phyloP scores from a whole-genome alignment of 1,140 invertebrate species.

The Acromyrmex charruanus region DNA sequence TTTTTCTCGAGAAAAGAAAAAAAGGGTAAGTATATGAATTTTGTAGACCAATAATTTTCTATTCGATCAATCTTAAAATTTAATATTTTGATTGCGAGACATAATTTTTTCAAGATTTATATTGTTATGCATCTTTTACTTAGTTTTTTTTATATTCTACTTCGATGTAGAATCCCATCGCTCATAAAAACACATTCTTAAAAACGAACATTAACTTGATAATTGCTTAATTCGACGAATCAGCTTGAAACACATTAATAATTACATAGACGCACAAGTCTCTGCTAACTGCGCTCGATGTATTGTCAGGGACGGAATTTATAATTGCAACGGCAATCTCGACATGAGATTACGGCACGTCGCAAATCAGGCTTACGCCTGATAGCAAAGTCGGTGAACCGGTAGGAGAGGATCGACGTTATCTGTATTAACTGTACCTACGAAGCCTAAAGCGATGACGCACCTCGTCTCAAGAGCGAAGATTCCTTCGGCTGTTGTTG shows the following conservation, averaged over 20 bases:
- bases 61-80: background rate
- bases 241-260: constrained; percentile 34
- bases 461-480: constrained; percentile 16
- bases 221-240: constrained; percentile 1
- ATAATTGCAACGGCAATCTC: constrained; percentile 49
- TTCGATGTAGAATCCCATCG: background rate
- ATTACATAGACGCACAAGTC: background rate
- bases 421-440: constrained; percentile 36
- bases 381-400: constrained; percentile 8
- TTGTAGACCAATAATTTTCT: background rate
- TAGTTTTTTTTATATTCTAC: background rate
- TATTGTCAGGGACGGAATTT: constrained; percentile 39
- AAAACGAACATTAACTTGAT: background rate
- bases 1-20: background rate
- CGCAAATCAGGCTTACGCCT: constrained; percentile 47
- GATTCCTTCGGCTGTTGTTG: constrained; percentile 43
- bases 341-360: constrained; percentile 41
- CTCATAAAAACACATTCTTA: background rate
- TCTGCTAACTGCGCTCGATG: constrained; percentile 21
- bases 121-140: background rate
- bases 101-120: background rate
- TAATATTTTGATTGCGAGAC: background rate
- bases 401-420: constrained; percentile 38
- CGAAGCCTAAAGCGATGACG: constrained; percentile 36
- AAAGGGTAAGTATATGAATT: background rate